A percentile compares a stretch with the other conserved stretches of the same genome.
Conservation (phyloP, 2,113 vertebrate species). For the Oreochromis aureus region DNA sequence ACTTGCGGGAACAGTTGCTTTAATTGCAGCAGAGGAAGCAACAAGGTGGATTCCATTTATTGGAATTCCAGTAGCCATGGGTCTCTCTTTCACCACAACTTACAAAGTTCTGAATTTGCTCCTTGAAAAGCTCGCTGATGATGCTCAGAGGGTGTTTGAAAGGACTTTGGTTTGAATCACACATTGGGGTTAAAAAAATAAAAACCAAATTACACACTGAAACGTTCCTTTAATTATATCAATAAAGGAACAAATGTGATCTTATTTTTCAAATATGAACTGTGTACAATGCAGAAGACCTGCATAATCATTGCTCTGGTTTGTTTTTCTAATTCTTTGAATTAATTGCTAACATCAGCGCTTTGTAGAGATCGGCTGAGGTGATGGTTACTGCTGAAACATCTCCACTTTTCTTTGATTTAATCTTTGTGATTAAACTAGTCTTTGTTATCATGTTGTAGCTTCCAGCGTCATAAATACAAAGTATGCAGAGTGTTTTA, state of each 20-base stretch:
- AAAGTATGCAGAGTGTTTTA: no score
- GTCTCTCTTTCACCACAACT: neutral
- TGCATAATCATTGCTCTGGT: neutral
- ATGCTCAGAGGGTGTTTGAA: neutral
- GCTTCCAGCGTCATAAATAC: no score
- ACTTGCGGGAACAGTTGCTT: neutral
- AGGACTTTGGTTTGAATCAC: neutral
- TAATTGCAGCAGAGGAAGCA: neutral
- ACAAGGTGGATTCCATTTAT: accelerated
- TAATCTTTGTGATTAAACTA: accelerated
- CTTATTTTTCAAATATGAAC: accelerated
- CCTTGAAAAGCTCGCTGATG: neutral
- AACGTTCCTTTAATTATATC: no score
- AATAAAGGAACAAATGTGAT: neutral
- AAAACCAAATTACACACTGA: no score
- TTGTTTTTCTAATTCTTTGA: neutral
- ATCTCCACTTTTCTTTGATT: no score
- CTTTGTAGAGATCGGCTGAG: no score
- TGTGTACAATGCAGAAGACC: neutral
- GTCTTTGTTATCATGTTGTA: no score
- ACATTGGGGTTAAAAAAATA: no score
- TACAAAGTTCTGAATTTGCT: neutral
- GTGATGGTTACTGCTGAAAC: no score
- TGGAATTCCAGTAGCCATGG: neutral
- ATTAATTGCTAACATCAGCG: no score